Base-by-base conservation (phyloP, 2,113 vertebrate species). In the Scomber japonicus region DNA sequence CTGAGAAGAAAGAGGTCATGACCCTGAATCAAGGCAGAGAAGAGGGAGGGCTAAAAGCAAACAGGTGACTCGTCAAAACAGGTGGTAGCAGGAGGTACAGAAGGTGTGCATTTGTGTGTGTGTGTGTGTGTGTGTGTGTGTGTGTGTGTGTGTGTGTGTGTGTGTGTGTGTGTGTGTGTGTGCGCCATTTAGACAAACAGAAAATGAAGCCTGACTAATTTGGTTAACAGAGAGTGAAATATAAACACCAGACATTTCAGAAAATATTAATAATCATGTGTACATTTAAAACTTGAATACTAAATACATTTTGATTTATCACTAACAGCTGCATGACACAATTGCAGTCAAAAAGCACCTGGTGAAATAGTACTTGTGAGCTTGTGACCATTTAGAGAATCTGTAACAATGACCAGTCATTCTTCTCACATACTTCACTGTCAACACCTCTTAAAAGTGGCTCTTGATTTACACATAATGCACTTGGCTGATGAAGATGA, bases 1-100 rank as follows among this genome's bases (percentile, higher is more conserved):
- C 57, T 62, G 77, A 63, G 69, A 56, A 27, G 78, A 82, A 19
- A 66, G 27, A 66, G 83, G 82, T 66, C 7, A 14, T 21, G 50
- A 72, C 71, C 71, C 64, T 12, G 44, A 83, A 30, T 40, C 60
- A 64, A 50, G 57, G 53, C 56, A 73, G 56, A 70, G 17, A 60
- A 51, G 55, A 68, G 40, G 45, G 19, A 55, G 40, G 49, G 35
- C 56, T 76, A 60, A 55, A 35, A 53, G 61, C 68, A 66, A 86
- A 75, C 66, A 79, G 79, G 77, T 78, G 83, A 81, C 49, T 40
- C 77, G n/a, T 44, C 62, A 55, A 19, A 85, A 84, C 89, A 91
- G 88, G 91, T 90, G 88, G 85, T 48, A 10, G 35, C 11, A 40
- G 62, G 48, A 63, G 5, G 16, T 5, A 24, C n/a, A 27, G 24